These are phyloP conservation scores for Urocolius indicus DNA, from an alignment of 2,113 vertebrate species.

Conservation along the genomic window DNA sequence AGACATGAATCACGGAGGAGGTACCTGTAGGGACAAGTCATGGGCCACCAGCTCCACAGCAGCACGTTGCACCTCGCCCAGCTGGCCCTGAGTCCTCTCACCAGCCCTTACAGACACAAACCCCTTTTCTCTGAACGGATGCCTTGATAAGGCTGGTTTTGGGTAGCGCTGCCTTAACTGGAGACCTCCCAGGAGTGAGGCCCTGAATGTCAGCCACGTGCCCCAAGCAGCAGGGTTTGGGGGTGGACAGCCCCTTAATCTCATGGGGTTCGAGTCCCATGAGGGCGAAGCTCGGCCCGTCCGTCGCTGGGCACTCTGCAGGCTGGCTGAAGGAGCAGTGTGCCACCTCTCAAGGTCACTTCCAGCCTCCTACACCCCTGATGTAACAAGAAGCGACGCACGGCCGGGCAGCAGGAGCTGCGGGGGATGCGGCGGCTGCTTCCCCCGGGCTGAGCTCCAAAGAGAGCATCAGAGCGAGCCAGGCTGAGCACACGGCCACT, in stretches of 20 bases:
- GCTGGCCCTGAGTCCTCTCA: background rate
- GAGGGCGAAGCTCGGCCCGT: background rate
- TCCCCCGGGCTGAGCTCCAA: accelerated
- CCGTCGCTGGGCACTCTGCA: background rate
- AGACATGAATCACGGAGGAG: background rate
- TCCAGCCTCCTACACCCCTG: background rate
- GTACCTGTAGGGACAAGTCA: background rate
- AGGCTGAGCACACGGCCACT: background rate
- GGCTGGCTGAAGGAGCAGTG: accelerated
- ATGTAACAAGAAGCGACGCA: background rate
- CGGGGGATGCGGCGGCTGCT: background rate
- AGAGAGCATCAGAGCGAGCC: accelerated
- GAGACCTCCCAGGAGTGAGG: background rate
- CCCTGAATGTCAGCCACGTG: accelerated
- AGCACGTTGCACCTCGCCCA: accelerated
- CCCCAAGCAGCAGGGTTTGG: background rate
- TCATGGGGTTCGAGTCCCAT: accelerated
- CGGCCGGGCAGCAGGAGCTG: background rate
- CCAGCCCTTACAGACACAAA: background rate
- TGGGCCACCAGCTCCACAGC: background rate
- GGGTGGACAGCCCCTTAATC: background rate
- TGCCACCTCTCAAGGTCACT: background rate
- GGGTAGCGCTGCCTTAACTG: accelerated
- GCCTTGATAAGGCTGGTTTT: background rate
- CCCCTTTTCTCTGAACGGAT: accelerated